Conservation (phyloP, 2,113 vertebrate species). For the Martes martes region DNA sequence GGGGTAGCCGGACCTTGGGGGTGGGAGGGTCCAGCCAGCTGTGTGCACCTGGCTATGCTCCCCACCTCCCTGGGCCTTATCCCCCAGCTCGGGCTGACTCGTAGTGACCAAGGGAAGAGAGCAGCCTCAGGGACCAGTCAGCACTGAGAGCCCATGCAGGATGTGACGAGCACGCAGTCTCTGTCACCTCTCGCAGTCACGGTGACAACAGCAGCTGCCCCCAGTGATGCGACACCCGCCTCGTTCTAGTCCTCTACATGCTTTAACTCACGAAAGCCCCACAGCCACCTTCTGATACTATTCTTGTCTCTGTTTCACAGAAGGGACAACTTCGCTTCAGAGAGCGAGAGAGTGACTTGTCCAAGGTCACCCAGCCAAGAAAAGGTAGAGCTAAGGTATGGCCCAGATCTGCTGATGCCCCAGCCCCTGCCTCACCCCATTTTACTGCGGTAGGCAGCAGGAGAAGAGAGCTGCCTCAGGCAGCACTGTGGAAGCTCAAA, state of each 20-base stretch:
- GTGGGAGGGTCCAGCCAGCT: neutral
- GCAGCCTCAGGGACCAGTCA: neutral
- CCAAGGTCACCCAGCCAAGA: constrained; percentile 5
- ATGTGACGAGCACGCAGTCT: neutral
- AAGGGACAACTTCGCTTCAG: neutral
- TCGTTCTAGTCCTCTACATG: neutral
- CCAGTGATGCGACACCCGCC: neutral
- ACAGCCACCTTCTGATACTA: neutral
- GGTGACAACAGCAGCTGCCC: neutral
- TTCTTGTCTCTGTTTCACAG: neutral
- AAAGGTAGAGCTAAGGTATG: neutral
- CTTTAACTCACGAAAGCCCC: neutral
- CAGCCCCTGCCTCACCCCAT: neutral
- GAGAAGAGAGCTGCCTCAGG: neutral
- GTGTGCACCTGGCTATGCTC: neutral
- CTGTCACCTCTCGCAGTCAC: neutral
- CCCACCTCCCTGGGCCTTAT: neutral
- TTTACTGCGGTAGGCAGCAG: neutral
- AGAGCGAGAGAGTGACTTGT: neutral
- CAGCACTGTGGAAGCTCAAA: neutral
- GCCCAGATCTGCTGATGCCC: neutral
- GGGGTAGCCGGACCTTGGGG: neutral
- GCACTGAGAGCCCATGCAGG: neutral
- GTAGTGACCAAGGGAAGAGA: neutral
- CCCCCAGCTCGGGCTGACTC: neutral